Evolutionary conservation across 1,140 invertebrate genomes (phyloP).

Genomic region (Drosophila melanica): DNA sequence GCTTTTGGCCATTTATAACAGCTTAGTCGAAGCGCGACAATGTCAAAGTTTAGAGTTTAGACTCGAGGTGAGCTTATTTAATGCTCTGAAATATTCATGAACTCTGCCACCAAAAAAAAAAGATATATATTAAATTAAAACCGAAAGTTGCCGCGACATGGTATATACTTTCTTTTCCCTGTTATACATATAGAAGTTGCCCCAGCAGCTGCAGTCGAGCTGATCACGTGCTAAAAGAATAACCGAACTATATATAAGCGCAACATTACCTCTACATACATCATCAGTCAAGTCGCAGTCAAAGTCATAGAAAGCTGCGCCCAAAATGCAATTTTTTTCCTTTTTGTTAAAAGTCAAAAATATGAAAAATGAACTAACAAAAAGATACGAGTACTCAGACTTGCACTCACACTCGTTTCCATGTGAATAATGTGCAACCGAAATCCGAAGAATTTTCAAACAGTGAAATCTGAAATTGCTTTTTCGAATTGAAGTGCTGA

Average conservation of each 20-base stretch:
- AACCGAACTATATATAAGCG: too few species aligned
- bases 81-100: slow-evolving; percentile 58
- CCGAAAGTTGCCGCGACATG: slow-evolving; percentile 42
- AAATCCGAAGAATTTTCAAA: slow-evolving; percentile 51
- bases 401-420: not conserved
- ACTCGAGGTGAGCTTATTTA: slow-evolving; percentile 43
- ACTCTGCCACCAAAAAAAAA: slow-evolving; percentile 16
- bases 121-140: slow-evolving; percentile 1
- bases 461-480: slow-evolving; percentile 46
- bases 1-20: slow-evolving; percentile 48
- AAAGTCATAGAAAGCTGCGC: slow-evolving; percentile 46
- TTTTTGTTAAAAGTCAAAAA: slow-evolving; percentile 23
- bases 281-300: slow-evolving; percentile 35
- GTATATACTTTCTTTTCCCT: slow-evolving; percentile 52
- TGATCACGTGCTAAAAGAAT: slow-evolving; percentile 51
- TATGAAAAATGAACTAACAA: slow-evolving; percentile 47
- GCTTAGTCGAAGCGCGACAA: slow-evolving; percentile 39
- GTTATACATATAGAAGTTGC: slow-evolving; percentile 24
- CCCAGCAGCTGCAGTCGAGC: slow-evolving; percentile 28
- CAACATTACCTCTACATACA: not conserved
- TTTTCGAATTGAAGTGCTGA: slow-evolving; percentile 44
- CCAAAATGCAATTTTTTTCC: slow-evolving; percentile 42
- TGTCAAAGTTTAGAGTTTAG: slow-evolving; percentile 34
- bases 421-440: slow-evolving; percentile 46
- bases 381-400: slow-evolving; percentile 28